Conservation (phyloP, 1,140 invertebrate species). For the Papilio machaon region DNA sequence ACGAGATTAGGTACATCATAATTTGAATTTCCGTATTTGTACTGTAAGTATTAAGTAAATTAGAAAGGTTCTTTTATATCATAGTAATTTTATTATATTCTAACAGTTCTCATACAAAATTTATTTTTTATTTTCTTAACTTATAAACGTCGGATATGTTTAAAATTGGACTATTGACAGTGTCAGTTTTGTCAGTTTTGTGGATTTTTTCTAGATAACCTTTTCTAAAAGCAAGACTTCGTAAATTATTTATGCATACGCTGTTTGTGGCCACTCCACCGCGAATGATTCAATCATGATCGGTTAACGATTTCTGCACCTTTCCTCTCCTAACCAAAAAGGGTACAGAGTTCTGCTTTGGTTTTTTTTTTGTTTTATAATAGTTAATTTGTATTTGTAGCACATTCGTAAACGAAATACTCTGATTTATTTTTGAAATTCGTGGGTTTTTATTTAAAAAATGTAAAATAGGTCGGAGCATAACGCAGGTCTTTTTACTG, state of each 20-base stretch:
- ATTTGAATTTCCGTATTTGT: conserved; percentile 8
- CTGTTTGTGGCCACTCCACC: conserved; percentile 2
- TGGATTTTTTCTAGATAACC: neutral
- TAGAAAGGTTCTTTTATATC: neutral
- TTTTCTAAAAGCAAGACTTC: neutral
- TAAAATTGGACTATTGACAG: neutral
- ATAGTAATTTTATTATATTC: neutral
- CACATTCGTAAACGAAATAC: neutral
- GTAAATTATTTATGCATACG: neutral
- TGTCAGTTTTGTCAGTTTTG: neutral
- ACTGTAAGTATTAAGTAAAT: conserved; percentile 30
- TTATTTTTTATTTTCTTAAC: neutral
- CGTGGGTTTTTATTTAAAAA: neutral
- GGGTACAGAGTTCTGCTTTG: neutral
- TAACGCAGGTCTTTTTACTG: conserved; percentile 25
- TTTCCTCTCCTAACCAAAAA: neutral
- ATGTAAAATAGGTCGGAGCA: conserved; percentile 7
- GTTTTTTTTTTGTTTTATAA: neutral
- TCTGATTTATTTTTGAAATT: neutral
- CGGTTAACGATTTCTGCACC: neutral
- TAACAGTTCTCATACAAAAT: neutral
- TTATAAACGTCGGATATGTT: too few species aligned
- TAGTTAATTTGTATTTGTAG: neutral
- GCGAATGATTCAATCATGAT: conserved; percentile 2
- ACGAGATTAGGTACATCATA: conserved; percentile 36